Evolutionary conservation across 2,888 invertebrate species (phyloP).

Genomic region (Rhodophaea formosa): DNA sequence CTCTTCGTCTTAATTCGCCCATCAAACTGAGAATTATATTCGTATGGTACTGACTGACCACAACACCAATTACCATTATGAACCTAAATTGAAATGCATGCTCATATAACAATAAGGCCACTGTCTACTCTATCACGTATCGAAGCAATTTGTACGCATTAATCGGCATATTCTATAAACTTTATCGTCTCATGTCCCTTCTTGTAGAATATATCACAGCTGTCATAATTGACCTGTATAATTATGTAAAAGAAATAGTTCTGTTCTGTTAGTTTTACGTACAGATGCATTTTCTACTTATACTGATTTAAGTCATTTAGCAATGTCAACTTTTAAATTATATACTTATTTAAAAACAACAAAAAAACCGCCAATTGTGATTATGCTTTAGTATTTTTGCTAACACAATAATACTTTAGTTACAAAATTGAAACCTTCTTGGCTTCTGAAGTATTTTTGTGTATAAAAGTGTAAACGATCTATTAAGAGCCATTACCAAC

Average conservation of each 20-base stretch:
- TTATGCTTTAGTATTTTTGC: no score
- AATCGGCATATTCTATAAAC: conserved; percentile 37
- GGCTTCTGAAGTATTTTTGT: no score
- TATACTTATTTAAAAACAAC: no score
- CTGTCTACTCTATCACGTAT: conserved; percentile 31
- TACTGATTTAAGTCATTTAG: no score
- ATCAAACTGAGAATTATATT: background rate
- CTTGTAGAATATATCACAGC: background rate
- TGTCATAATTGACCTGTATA: background rate
- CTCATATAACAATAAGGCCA: conserved; percentile 43
- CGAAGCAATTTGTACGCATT: conserved; percentile 43
- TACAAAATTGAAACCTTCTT: no score
- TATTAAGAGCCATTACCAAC: no score
- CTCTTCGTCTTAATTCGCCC: no score
- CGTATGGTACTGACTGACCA: conserved; percentile 7
- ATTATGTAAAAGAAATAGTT: background rate
- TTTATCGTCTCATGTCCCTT: conserved; percentile 24
- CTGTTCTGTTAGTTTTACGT: background rate
- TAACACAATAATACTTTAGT: no score
- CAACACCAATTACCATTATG: conserved; percentile 61
- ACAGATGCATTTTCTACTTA: no score
- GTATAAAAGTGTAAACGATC: no score
- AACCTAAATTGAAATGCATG: conserved; percentile 73
- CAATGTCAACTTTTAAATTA: no score
- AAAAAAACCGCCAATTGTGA: no score